Percentiles rank a stretch among this genome's conserved stretches.
Conservation (phyloP, 2,797 vertebrate genomes). For the Chloroceryle amazona region DNA sequence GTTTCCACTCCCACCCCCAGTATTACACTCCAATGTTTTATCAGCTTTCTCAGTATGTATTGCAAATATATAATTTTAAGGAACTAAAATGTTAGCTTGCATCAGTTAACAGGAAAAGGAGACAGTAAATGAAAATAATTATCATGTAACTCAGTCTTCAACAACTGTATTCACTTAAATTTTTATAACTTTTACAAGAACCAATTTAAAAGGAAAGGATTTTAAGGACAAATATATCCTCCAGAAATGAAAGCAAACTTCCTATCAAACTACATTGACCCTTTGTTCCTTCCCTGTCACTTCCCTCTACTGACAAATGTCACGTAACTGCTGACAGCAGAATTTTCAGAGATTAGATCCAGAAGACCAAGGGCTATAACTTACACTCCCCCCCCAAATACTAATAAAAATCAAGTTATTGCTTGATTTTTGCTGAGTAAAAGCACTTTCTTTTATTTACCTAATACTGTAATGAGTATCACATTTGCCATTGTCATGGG, state of each 20-base stretch:
- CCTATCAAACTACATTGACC: background rate
- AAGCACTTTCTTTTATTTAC: slow-evolving; percentile 22
- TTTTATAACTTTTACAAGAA: background rate
- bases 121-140: background rate
- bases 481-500: background rate
- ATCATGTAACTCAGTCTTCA: background rate
- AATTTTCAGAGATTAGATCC: background rate
- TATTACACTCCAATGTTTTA: background rate
- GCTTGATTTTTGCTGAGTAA: background rate
- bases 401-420: background rate
- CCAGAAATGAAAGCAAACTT: slow-evolving; percentile 24
- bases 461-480: background rate
- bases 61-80: background rate
- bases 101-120: background rate
- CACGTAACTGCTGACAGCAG: background rate
- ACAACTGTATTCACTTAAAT: background rate
- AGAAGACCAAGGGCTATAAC: background rate
- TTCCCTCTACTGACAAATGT: background rate
- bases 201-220: background rate
- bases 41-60: background rate
- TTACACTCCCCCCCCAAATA: background rate
- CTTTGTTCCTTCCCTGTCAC: background rate
- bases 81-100: background rate
- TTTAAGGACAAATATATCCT: background rate
- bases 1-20: rapidly evolving